These are phyloP conservation scores for Helleia helle DNA, from an alignment of 2,888 invertebrate species.

Conservation along the genomic window DNA sequence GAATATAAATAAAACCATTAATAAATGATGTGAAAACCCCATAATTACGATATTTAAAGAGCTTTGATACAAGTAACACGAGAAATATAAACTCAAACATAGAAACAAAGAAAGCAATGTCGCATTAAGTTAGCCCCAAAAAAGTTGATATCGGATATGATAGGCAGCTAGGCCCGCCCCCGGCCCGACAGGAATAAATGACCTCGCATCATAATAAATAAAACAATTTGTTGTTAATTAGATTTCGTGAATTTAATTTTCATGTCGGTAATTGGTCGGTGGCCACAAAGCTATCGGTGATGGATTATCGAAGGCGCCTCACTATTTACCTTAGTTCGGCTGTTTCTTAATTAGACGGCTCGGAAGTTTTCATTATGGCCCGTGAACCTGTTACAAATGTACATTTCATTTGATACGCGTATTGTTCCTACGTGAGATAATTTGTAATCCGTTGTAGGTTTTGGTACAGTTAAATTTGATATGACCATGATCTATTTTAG, in stretches of 20 bases:
- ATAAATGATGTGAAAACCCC: too few relatives aligned
- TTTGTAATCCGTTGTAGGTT: not conserved
- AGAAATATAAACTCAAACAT: not conserved
- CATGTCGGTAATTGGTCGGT: slow-evolving; percentile 73
- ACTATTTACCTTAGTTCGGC: slow-evolving; percentile 58
- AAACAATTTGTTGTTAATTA: slow-evolving; percentile 75
- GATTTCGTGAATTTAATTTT: slow-evolving; percentile 75
- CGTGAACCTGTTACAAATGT: slow-evolving; percentile 63
- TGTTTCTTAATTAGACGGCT: slow-evolving; percentile 62
- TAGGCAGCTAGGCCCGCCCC: slow-evolving; percentile 61
- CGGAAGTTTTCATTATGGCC: slow-evolving; percentile 69
- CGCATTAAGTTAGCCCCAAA: slow-evolving; percentile 26
- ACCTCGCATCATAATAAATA: slow-evolving; percentile 74
- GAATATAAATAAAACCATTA: too few relatives aligned
- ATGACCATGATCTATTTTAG: too few relatives aligned
- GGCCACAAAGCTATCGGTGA: slow-evolving; percentile 72
- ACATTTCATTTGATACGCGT: slow-evolving; percentile 49
- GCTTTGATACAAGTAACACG: too few relatives aligned
- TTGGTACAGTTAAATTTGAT: too few relatives aligned
- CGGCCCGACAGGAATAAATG: slow-evolving; percentile 66
- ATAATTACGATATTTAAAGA: too few relatives aligned
- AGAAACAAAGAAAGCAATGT: not conserved
- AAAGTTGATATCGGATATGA: slow-evolving; percentile 33
- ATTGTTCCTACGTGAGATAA: slow-evolving; percentile 29
- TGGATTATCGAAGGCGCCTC: slow-evolving; percentile 68